Conservation (phyloP, 37 sponge, comb jelly and placozoan genomes). For the Mnemiopsis leidyi region DNA sequence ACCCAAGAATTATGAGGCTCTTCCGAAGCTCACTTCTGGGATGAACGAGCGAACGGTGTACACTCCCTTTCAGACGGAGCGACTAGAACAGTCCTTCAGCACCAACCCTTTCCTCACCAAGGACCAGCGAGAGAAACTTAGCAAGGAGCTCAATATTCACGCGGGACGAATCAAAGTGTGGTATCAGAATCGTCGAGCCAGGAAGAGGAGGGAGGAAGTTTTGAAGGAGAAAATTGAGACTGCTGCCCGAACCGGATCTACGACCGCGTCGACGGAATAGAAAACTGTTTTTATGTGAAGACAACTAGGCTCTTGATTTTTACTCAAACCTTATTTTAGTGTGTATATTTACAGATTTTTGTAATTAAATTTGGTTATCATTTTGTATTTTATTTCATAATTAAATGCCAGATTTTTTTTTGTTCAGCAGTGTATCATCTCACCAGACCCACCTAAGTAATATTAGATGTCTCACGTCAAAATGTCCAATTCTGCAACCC, state of each 20-base stretch:
- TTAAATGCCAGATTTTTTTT: too few relatives aligned
- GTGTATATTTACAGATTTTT: neutral
- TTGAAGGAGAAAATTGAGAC: slow-evolving; percentile 22
- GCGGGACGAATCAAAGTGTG: slow-evolving; percentile 26
- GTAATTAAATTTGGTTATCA: neutral
- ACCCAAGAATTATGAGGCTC: neutral
- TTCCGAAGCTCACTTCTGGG: neutral
- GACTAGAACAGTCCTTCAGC: neutral
- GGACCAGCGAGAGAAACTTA: neutral
- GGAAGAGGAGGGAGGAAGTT: slow-evolving; percentile 29
- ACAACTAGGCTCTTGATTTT: neutral
- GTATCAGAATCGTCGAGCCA: slow-evolving; percentile 26
- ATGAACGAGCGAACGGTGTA: neutral
- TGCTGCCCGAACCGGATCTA: neutral
- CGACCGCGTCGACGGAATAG: neutral
- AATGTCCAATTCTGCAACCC: too few relatives aligned
- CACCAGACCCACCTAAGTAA: too few relatives aligned
- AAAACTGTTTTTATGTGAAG: neutral
- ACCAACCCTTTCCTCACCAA: slow-evolving; percentile 16
- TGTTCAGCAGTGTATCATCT: too few relatives aligned
- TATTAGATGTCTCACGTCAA: too few relatives aligned
- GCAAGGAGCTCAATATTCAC: slow-evolving; percentile 25
- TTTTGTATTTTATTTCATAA: neutral
- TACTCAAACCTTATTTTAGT: neutral
- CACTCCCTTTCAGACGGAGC: slow-evolving; percentile 26